These are phyloP conservation scores for Pseudomyrmex pallidus DNA, from an alignment of 1,140 invertebrate genomes.

Conservation along the genomic window DNA sequence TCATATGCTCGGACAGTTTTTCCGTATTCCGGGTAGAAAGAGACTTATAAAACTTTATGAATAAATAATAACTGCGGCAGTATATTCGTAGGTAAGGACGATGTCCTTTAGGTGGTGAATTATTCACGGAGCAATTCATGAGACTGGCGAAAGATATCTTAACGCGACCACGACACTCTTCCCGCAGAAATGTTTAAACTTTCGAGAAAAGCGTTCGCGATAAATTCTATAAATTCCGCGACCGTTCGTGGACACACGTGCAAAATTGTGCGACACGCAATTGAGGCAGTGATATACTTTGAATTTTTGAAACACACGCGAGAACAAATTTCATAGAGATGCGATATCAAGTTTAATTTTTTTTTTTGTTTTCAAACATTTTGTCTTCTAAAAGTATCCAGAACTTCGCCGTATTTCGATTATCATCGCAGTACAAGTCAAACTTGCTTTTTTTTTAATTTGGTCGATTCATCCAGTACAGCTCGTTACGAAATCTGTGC, in stretches of 20 bases:
- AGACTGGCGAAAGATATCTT: conserved; percentile 43
- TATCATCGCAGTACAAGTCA: neutral
- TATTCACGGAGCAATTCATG: conserved; percentile 51
- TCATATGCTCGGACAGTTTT: conserved; percentile 38
- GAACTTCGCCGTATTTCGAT: neutral
- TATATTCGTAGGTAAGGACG: conserved; percentile 35
- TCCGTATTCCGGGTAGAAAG: conserved; percentile 37
- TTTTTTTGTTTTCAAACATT: neutral
- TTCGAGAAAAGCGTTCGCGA: neutral
- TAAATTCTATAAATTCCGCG: neutral
- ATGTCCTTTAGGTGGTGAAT: conserved; percentile 43
- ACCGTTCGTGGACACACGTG: neutral
- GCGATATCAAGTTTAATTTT: neutral
- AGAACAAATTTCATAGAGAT: neutral
- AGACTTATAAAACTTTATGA: conserved; percentile 60
- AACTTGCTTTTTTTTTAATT: conserved; percentile 10
- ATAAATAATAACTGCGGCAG: conserved; percentile 57
- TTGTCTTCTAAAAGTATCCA: neutral
- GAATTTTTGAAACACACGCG: neutral
- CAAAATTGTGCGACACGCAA: conserved; percentile 5
- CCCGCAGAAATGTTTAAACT: neutral
- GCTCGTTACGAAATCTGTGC: neutral
- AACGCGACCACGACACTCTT: conserved; percentile 15
- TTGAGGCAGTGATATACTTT: neutral
- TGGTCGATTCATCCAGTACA: neutral